Conservation (phyloP, 2,888 invertebrate genomes). For the Acanthoscelides obtectus region DNA sequence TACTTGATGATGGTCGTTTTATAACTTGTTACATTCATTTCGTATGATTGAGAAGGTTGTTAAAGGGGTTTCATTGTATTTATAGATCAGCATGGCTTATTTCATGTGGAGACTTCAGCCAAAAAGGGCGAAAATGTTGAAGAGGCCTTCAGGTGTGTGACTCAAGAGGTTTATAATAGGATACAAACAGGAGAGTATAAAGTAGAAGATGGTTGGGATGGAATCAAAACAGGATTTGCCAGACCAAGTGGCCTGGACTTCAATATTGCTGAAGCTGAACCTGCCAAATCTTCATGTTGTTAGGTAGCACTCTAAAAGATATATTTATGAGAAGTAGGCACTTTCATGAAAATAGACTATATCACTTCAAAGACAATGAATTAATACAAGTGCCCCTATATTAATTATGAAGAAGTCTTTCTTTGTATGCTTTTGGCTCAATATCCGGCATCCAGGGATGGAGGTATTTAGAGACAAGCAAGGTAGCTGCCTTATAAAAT, state of each 20-base stretch:
- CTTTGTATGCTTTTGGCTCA: no score
- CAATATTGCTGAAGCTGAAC: slow-evolving; percentile 83
- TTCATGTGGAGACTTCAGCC: slow-evolving; percentile 95
- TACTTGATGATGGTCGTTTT: no score
- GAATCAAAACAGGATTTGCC: slow-evolving; percentile 89
- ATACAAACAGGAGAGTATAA: slow-evolving; percentile 90
- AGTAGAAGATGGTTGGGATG: slow-evolving; percentile 95
- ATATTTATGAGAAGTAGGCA: not conserved
- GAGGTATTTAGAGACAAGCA: no score
- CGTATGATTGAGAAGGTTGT: no score
- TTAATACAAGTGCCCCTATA: no score
- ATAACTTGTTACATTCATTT: no score
- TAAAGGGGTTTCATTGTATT: no score
- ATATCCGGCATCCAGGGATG: no score
- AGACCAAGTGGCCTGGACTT: slow-evolving; percentile 77
- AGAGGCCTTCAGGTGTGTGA: slow-evolving; percentile 84
- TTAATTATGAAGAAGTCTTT: no score
- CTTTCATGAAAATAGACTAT: no score
- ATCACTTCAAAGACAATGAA: no score
- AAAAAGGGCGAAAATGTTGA: slow-evolving; percentile 89
- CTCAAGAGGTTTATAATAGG: slow-evolving; percentile 85
- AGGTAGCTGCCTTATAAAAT: no score
- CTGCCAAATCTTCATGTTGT: slow-evolving; percentile 86
- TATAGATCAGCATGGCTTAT: slow-evolving; percentile 79
- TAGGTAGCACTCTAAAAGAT: slow-evolving; percentile 37